Evolutionary conservation across 2,113 vertebrate species (phyloP).

Genomic region (Anolis sagrei): DNA sequence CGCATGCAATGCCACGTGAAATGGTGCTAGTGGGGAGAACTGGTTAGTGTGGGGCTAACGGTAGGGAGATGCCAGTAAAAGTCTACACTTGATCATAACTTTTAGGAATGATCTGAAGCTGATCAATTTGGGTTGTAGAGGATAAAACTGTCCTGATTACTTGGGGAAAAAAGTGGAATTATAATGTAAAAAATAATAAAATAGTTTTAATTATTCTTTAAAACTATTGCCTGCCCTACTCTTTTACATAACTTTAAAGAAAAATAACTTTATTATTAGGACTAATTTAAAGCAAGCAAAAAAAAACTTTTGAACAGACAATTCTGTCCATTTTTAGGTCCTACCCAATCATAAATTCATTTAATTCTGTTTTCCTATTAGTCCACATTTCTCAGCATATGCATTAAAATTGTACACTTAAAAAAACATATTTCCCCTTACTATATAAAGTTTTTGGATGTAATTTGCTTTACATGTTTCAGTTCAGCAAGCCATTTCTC

Average conservation of each 20-base stretch:
- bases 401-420: background rate
- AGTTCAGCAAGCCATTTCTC: background rate
- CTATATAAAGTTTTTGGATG: background rate
- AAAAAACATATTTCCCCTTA: too few species aligned
- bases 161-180: background rate
- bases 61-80: background rate
- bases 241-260: background rate
- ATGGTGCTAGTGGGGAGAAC: background rate
- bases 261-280: background rate
- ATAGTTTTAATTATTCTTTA: background rate
- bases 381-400: background rate
- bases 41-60: background rate
- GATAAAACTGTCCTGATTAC: background rate
- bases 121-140: background rate
- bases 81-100: background rate
- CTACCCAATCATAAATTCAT: background rate
- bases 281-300: background rate
- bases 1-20: background rate
- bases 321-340: background rate
- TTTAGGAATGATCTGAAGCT: background rate
- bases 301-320: background rate
- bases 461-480: background rate
- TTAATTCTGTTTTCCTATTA: background rate
- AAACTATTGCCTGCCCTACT: background rate
- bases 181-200: background rate